Conservation (phyloP, 2,888 invertebrate species). For the Slavum lentiscoides region DNA sequence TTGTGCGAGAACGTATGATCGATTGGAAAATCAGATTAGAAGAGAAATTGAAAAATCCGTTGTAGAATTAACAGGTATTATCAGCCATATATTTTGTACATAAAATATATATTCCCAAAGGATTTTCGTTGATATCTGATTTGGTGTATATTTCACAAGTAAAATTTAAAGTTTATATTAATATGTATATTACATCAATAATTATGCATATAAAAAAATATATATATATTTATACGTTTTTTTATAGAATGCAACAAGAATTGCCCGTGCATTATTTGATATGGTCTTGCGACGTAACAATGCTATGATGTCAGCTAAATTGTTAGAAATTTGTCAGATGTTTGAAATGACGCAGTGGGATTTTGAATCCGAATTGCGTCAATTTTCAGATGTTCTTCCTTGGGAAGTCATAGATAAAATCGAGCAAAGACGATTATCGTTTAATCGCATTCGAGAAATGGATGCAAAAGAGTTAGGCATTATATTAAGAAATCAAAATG, state of each 20-base stretch:
- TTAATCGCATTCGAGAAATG: conserved; percentile 84
- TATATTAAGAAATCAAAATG: conserved; percentile 75
- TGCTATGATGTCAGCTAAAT: conserved; percentile 82
- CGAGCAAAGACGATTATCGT: conserved; percentile 71
- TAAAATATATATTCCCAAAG: conserved; percentile 65
- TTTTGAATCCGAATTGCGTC: conserved; percentile 77
- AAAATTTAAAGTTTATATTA: conserved; percentile 55
- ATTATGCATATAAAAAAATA: not conserved
- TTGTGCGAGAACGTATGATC: conserved; percentile 92
- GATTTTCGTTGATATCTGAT: conserved; percentile 86
- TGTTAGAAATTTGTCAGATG: conserved; percentile 88
- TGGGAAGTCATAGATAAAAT: conserved; percentile 79
- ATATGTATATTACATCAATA: not conserved
- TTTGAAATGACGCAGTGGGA: conserved; percentile 91
- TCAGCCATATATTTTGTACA: not conserved
- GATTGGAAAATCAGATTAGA: conserved; percentile 90
- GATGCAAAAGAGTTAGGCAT: conserved; percentile 81
- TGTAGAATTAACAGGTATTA: conserved; percentile 93
- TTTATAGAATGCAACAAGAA: conserved; percentile 82
- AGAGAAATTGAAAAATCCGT: conserved; percentile 77
- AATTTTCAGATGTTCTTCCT: conserved; percentile 65
- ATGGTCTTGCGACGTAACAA: conserved; percentile 87
- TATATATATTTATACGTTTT: not conserved
- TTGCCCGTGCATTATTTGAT: conserved; percentile 91
- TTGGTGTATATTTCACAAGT: conserved; percentile 87